phyloP scores from a whole-genome alignment of 2,113 vertebrate species.

The Passer domesticus region DNA sequence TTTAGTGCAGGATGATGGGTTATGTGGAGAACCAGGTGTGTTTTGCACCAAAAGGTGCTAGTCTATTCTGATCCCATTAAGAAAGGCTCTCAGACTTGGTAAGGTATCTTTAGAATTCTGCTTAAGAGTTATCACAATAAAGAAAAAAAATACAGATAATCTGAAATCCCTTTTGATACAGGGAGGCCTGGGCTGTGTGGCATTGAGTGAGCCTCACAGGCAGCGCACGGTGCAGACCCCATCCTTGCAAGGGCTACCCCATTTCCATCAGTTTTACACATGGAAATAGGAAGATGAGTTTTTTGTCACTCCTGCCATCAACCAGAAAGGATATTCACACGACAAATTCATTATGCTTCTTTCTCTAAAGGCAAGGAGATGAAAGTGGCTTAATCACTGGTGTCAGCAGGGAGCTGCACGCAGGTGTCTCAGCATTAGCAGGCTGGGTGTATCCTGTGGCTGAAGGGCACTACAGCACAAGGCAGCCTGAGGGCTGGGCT shows the following conservation, averaged over 20 bases:
- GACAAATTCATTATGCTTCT: rapidly evolving
- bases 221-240: neutral
- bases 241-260: neutral
- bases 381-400: neutral
- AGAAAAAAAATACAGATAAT: neutral
- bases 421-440: neutral
- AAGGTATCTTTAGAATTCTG: neutral
- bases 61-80: neutral
- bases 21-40: neutral
- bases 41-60: neutral
- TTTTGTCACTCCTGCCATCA: neutral
- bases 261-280: neutral
- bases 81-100: neutral
- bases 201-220: neutral
- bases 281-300: neutral
- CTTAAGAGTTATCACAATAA: neutral
- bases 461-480: rapidly evolving
- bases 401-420: neutral
- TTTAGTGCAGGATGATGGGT: neutral
- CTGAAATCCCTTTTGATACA: neutral
- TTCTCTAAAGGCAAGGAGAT: neutral
- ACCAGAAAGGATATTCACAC: neutral
- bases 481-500: neutral
- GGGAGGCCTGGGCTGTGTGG: neutral
- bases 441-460: neutral